These are phyloP conservation scores for Heterohyrax brucei DNA, from an alignment of 2,797 vertebrate species.

Conservation along the genomic window DNA sequence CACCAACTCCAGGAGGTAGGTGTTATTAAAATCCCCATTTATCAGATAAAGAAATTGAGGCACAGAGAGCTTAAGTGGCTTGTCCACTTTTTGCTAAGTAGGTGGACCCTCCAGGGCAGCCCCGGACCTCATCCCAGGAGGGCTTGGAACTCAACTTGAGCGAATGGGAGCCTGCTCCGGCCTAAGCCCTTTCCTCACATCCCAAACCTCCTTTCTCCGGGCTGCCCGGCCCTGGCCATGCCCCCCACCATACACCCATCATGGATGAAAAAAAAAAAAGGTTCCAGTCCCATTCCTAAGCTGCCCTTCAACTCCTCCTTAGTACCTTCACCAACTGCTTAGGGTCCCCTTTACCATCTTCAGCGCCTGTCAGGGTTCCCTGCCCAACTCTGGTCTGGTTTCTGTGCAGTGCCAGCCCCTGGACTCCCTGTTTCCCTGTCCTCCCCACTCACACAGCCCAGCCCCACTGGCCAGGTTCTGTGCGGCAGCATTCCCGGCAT, in stretches of 20 bases:
- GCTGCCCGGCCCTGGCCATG: background rate
- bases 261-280: background rate
- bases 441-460: no score
- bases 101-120: background rate
- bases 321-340: background rate
- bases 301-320: background rate
- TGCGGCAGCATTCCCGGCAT: no score
- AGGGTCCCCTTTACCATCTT: background rate
- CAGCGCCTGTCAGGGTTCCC: background rate
- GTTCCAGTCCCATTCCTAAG: background rate
- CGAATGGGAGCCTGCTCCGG: background rate
- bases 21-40: background rate
- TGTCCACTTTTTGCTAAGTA: background rate
- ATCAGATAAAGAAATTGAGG: no score
- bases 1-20: background rate
- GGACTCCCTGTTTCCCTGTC: no score
- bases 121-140: background rate
- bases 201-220: background rate
- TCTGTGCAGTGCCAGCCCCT: no score
- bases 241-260: background rate
- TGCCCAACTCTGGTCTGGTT: no score
- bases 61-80: background rate
- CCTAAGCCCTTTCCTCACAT: background rate
- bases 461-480: no score
- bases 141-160: background rate